phyloP scores from a whole-genome alignment of 2,888 invertebrate genomes.

The Byasa hedistus region DNA sequence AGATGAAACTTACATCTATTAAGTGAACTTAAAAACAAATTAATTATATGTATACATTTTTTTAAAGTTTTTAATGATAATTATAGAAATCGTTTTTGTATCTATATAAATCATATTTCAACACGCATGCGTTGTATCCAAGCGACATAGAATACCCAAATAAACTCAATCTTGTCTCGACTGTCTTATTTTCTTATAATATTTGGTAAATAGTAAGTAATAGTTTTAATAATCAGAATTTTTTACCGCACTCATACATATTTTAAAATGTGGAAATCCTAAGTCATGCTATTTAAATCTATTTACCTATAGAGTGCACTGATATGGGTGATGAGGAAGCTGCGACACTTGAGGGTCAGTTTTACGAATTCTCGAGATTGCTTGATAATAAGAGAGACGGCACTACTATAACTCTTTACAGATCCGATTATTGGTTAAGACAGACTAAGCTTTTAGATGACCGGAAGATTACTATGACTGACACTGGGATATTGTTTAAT shows the following conservation, averaged over 20 bases:
- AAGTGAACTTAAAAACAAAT: too few relatives aligned
- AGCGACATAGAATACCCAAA: not conserved
- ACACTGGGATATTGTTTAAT: conserved; percentile 62
- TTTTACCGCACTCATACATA: too few relatives aligned
- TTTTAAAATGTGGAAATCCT: too few relatives aligned
- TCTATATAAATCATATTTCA: not conserved
- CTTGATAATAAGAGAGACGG: conserved; percentile 55
- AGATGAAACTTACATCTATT: too few relatives aligned
- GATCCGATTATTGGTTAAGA: conserved; percentile 66
- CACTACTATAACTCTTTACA: conserved; percentile 53
- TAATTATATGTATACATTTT: too few relatives aligned
- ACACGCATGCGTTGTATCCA: conserved; percentile 17
- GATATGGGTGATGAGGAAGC: conserved; percentile 59
- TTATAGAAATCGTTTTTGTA: too few relatives aligned
- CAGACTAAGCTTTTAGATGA: conserved; percentile 64
- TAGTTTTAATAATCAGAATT: too few relatives aligned
- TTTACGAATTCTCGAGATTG: conserved; percentile 50
- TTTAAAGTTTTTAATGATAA: too few relatives aligned
- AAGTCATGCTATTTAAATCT: too few relatives aligned
- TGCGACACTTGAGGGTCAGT: conserved; percentile 62
- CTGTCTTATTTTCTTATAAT: not conserved
- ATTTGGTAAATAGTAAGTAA: not conserved
- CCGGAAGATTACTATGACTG: conserved; percentile 64
- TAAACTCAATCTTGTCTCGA: not conserved
- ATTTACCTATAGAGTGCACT: not conserved